These are phyloP conservation scores for Escarpia spicata DNA, from an alignment of 2,888 invertebrate genomes.

Conservation along the genomic window DNA sequence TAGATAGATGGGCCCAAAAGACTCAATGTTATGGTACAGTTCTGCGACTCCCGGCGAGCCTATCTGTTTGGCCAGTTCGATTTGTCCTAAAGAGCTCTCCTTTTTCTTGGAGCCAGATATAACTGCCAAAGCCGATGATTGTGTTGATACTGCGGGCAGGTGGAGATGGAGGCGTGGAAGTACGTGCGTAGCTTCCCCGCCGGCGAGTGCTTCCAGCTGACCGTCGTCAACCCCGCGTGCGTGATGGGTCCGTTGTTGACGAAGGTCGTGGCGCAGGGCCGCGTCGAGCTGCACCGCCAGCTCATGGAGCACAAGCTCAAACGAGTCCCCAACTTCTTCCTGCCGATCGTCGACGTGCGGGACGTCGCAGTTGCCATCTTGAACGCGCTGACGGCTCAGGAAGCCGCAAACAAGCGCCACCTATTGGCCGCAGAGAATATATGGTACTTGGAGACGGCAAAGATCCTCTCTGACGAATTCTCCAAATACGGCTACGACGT, in stretches of 20 bases:
- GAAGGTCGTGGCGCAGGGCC: neutral
- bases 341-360: conserved; percentile 68
- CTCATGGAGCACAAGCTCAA: conserved; percentile 21
- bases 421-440: conserved; percentile 63
- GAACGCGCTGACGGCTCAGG: conserved; percentile 36
- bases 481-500: conserved; percentile 65
- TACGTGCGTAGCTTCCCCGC: conserved; percentile 42
- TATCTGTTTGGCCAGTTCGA: too few relatives aligned
- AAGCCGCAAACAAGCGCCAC: conserved; percentile 59
- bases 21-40: too few relatives aligned
- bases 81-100: too few relatives aligned
- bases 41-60: too few relatives aligned
- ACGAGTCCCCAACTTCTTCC: conserved; percentile 63
- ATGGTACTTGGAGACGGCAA: conserved; percentile 68
- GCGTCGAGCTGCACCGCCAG: neutral
- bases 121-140: neutral
- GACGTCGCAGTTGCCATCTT: conserved; percentile 64
- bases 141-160: neutral
- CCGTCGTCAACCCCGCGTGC: conserved; percentile 42
- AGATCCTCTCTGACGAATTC: conserved; percentile 67
- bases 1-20: too few relatives aligned
- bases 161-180: neutral
- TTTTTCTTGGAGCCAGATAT: too few relatives aligned
- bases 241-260: conserved; percentile 30
- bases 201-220: conserved; percentile 49